Evolutionary conservation across 1,140 invertebrate species (phyloP).

Genomic region (Pollicipes pollicipes): DNA sequence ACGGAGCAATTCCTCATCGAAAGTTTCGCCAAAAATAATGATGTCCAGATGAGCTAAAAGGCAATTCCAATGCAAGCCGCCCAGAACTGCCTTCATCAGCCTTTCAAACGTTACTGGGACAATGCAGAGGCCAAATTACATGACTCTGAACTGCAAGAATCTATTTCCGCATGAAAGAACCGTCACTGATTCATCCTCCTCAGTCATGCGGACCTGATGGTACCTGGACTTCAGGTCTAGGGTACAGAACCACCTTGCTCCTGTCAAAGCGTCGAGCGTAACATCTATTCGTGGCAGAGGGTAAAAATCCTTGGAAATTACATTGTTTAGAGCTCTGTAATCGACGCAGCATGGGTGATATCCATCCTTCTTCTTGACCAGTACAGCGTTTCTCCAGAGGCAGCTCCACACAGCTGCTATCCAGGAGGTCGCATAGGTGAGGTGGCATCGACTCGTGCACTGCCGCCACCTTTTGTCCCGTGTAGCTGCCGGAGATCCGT

Average conservation of each 20-base stretch:
- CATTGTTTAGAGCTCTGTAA: slow-evolving; percentile 6
- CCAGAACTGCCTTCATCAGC: neutral
- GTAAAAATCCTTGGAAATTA: slow-evolving; percentile 8
- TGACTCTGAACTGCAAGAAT: neutral
- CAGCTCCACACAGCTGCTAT: too few relatives aligned
- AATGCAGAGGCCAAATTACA: slow-evolving; percentile 1
- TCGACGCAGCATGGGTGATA: slow-evolving; percentile 8
- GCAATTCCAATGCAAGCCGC: neutral
- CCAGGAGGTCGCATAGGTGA: neutral
- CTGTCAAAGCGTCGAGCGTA: slow-evolving; percentile 12
- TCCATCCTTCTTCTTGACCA: slow-evolving; percentile 9
- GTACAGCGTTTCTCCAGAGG: neutral
- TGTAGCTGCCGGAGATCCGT: too few relatives aligned
- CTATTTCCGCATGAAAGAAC: slow-evolving; percentile 7
- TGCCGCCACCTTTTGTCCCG: neutral
- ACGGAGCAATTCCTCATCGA: neutral
- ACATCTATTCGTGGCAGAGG: slow-evolving; percentile 16
- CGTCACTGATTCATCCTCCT: slow-evolving; percentile 11
- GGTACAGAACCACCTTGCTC: slow-evolving; percentile 13
- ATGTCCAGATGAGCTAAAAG: neutral
- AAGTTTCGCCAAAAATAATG: neutral
- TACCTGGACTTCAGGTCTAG: slow-evolving; percentile 14
- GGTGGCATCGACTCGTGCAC: neutral
- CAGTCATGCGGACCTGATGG: slow-evolving; percentile 14
- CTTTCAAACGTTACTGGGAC: neutral